Percentiles rank a stretch among this genome's conserved stretches.
phyloP scores from a whole-genome alignment of 1,140 invertebrate genomes.

The Brachionus paranguensis region DNA sequence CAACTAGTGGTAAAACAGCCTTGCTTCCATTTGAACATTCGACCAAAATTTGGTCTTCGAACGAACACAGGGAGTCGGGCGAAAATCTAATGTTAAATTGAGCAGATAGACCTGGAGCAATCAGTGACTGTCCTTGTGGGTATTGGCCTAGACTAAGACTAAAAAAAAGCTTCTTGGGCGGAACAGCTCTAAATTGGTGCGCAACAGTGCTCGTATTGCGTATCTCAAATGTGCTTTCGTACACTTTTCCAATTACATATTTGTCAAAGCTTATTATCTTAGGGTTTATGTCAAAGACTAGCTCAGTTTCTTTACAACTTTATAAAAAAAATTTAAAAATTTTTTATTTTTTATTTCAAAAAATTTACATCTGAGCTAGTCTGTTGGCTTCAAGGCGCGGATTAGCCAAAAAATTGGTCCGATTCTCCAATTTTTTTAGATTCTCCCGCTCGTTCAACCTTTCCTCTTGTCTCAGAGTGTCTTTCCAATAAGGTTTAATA shows the following conservation, averaged over 20 bases:
- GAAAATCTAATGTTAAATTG: constrained; percentile 52
- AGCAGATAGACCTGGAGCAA: constrained; percentile 55
- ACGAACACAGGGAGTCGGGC: constrained; percentile 52
- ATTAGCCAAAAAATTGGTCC: constrained; percentile 19
- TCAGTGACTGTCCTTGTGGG: constrained; percentile 52
- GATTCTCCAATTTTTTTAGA: constrained; percentile 20
- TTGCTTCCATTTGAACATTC: constrained; percentile 42
- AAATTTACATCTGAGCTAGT: not conserved
- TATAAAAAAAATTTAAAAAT: not conserved
- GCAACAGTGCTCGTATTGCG: constrained; percentile 53
- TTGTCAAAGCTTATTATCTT: constrained; percentile 48
- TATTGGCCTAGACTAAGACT: constrained; percentile 55
- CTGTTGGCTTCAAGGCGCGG: not conserved
- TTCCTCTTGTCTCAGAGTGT: constrained; percentile 21
- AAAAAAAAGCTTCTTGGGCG: constrained; percentile 50
- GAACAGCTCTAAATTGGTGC: constrained; percentile 49
- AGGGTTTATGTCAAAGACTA: constrained; percentile 49
- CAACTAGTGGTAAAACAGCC: not conserved
- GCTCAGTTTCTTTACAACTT: not conserved
- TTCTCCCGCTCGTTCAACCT: not conserved
- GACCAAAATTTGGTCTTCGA: constrained; percentile 50
- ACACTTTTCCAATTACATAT: constrained; percentile 53
- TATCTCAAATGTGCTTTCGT: constrained; percentile 52
- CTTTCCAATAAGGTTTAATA: constrained; percentile 19
- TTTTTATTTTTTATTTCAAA: not conserved